Evolutionary conservation across 2,113 vertebrate species (phyloP).

Genomic region (Siniperca chuatsi): DNA sequence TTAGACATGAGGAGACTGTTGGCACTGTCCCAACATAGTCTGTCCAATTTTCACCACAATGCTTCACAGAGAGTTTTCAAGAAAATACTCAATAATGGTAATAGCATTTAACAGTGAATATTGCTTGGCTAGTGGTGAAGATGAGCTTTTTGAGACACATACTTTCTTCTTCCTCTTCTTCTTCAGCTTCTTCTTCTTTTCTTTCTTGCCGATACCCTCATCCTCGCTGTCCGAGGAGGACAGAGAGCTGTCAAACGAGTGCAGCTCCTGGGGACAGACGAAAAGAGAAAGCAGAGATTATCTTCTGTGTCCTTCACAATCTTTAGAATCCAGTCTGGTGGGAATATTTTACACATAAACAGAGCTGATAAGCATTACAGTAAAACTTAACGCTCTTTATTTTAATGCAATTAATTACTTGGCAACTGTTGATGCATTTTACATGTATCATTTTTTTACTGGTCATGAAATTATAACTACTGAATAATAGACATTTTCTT

Average conservation of each 20-base stretch:
- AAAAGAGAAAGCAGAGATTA: neutral
- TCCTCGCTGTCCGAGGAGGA: slow-evolving; percentile 71
- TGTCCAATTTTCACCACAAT: neutral
- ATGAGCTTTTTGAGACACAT: slow-evolving; percentile 17
- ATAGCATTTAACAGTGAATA: neutral
- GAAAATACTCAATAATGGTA: neutral
- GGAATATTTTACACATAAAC: neutral
- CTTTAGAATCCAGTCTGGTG: neutral
- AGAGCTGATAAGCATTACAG: neutral
- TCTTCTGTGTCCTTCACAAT: neutral
- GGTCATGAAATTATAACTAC: neutral
- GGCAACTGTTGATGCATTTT: neutral
- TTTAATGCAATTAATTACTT: neutral
- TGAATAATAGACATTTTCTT: no score
- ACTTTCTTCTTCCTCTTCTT: slow-evolving; percentile 73
- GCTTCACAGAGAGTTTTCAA: neutral
- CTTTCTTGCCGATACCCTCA: slow-evolving; percentile 60
- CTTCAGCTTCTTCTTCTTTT: slow-evolving; percentile 70
- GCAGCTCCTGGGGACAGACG: slow-evolving; percentile 31
- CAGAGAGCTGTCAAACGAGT: slow-evolving; percentile 62
- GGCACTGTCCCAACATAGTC: neutral
- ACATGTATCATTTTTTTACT: no score
- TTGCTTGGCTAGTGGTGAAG: neutral
- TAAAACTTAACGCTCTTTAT: neutral
- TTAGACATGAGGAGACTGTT: neutral